Evolutionary conservation across 2,888 invertebrate genomes (phyloP).

Genomic region (Pyrochroa serraticornis): DNA sequence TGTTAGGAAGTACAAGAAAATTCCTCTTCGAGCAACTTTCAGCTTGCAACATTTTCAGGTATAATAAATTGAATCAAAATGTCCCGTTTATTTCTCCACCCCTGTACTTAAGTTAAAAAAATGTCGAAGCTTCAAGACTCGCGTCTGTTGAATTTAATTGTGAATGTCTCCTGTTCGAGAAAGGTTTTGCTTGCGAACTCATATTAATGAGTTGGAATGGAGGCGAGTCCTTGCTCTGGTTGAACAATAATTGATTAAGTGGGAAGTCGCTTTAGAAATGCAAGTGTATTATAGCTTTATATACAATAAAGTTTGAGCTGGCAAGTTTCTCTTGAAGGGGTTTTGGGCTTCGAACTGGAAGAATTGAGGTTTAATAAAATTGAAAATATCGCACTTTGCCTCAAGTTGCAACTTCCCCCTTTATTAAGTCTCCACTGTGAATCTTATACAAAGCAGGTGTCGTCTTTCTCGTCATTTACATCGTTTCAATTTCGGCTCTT

Average conservation of each 20-base stretch:
- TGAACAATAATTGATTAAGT: constrained; percentile 29
- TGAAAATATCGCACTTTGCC: constrained; percentile 20
- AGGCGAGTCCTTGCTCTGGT: constrained; percentile 21
- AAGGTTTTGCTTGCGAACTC: constrained; percentile 8
- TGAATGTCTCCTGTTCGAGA: constrained; percentile 18
- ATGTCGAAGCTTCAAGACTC: no score
- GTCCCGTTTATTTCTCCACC: no score
- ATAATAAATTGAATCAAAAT: no score
- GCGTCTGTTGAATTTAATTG: constrained; percentile 14
- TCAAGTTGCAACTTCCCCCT: constrained; percentile 8
- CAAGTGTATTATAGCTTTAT: constrained; percentile 15
- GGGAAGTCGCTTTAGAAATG: constrained; percentile 26
- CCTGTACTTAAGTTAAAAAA: no score
- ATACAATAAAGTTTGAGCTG: constrained; percentile 21
- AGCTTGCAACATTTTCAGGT: no score
- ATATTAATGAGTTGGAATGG: constrained; percentile 27
- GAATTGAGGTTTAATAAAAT: constrained; percentile 23
- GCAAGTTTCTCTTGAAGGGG: constrained; percentile 18
- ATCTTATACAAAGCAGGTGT: constrained; percentile 19
- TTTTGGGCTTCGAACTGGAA: constrained; percentile 20
- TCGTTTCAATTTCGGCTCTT: constrained; percentile 1
- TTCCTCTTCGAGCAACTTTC: no score
- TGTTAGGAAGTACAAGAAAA: no score
- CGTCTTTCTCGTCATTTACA: constrained; percentile 16
- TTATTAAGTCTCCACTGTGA: constrained; percentile 10